phyloP scores from a whole-genome alignment of 2,113 vertebrate genomes.

The Lepisosteus osseus region DNA sequence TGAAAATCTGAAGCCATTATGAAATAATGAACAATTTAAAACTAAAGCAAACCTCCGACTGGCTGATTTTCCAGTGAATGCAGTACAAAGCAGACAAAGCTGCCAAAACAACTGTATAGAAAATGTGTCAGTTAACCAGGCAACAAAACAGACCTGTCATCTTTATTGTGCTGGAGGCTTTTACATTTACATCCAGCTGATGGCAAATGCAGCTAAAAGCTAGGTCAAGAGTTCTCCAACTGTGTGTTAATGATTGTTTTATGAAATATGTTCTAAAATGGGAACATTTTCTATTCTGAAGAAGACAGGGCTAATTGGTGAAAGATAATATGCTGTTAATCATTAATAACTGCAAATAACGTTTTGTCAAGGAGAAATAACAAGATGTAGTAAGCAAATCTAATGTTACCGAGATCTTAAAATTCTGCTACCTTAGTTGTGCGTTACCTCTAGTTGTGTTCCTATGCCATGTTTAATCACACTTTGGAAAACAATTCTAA shows the following conservation, averaged over 20 bases:
- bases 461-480: too few relatives aligned
- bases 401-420: too few relatives aligned
- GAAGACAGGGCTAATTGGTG: not conserved
- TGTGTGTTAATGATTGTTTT: not conserved
- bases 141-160: not conserved
- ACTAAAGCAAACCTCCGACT: too few relatives aligned
- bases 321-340: too few relatives aligned
- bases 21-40: too few relatives aligned
- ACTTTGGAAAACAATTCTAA: too few relatives aligned
- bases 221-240: not conserved
- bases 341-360: too few relatives aligned
- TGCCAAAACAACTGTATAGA: not conserved
- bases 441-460: too few relatives aligned
- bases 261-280: not conserved
- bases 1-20: too few relatives aligned
- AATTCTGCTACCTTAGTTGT: too few relatives aligned
- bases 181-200: not conserved
- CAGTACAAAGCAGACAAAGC: not conserved
- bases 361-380: too few relatives aligned
- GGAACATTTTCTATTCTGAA: not conserved
- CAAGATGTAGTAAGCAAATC: too few relatives aligned
- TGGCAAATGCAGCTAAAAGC: not conserved
- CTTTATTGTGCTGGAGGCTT: not conserved
- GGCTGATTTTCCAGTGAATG: not conserved
- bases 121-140: not conserved